A percentile compares a stretch with the other conserved stretches of the same genome.
These are phyloP conservation scores for Antheraea assamensis DNA, from an alignment of 2,888 invertebrate species.

Conservation along the genomic window DNA sequence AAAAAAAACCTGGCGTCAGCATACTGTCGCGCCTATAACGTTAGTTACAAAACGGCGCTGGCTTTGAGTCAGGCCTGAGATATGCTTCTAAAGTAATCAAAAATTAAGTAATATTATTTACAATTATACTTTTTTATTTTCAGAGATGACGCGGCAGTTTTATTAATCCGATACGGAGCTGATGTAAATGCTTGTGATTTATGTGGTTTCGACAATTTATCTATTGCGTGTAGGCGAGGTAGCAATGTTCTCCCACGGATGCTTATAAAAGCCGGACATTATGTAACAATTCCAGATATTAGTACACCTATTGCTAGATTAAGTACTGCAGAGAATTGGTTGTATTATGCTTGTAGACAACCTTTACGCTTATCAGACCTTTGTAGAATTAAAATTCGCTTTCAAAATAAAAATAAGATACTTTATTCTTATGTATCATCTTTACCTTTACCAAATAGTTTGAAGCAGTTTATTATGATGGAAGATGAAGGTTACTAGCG, in stretches of 20 bases:
- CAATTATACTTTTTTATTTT: constrained; percentile 31
- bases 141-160: constrained; percentile 78
- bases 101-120: neutral
- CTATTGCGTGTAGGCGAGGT: constrained; percentile 73
- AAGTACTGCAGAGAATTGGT: constrained; percentile 62
- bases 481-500: constrained; percentile 63
- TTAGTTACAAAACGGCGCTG: no score
- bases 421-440: constrained; percentile 62
- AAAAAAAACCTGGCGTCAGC: no score
- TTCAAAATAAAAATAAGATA: constrained; percentile 47
- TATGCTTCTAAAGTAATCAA: neutral
- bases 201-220: constrained; percentile 79
- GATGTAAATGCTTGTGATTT: constrained; percentile 84
- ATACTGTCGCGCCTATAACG: no score
- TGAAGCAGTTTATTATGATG: constrained; percentile 83
- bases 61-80: neutral
- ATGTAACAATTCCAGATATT: constrained; percentile 29
- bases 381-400: constrained; percentile 81
- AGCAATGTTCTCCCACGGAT: constrained; percentile 57
- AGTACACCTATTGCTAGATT: constrained; percentile 34
- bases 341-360: constrained; percentile 64
- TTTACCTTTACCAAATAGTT: constrained; percentile 79
- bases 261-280: constrained; percentile 71
- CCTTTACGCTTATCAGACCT: constrained; percentile 80
- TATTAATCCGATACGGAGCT: constrained; percentile 83